Base-by-base conservation (phyloP, 2,113 vertebrate species). In the Motacilla tschutschensis region DNA sequence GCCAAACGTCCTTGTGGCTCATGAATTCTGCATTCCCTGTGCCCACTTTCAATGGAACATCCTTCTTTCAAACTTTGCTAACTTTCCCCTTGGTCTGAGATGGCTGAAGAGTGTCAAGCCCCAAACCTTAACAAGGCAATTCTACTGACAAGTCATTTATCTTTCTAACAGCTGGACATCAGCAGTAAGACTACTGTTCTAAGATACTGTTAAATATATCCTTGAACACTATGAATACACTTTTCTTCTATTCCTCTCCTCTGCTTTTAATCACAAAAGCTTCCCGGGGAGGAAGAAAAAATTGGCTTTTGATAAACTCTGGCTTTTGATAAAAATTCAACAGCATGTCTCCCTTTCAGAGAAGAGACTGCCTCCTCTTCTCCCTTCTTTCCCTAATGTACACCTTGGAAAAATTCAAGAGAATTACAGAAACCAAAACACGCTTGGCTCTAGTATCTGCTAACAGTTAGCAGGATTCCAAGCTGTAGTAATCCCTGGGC, bases 201-300 rank as follows among this genome's bases (percentile, higher is more conserved):
- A 58, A 43, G 17, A 35, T 12, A 63, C 4, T 29, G 11, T 26
- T 40, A 19, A 59, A 64, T 25, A 33, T 10, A 66, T 22, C 33
- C 8, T 21, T 73, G 13, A 50, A 62, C 62, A 69, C 38, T 12
- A 66, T 2, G 1, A 79, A n/a, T 33, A 44, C 0, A 12, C 1
- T 48, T 41, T 16, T 66, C 26, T 4, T 17, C 18, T 83, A 40
- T 22, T 33, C 43, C 17, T 29, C 17, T 4, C 2, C 2, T 5
- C 5, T 0, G 1, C 0, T 12, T 6, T 33, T 48, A 48, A 28
- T 4, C 6, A 65, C 28, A 78, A 74, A 58, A 33, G 12, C 7
- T 71, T 78, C 10, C 5, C 2, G 7, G 8, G 10, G 5, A 31
- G 21, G 5, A 8, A 29, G 54, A 53, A 54, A 16, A 6, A 48